Evolutionary conservation across 2,888 invertebrate genomes (phyloP), one percentile per base, ranked within the genome.

Genomic region (Phyto melanocephala): DNA sequence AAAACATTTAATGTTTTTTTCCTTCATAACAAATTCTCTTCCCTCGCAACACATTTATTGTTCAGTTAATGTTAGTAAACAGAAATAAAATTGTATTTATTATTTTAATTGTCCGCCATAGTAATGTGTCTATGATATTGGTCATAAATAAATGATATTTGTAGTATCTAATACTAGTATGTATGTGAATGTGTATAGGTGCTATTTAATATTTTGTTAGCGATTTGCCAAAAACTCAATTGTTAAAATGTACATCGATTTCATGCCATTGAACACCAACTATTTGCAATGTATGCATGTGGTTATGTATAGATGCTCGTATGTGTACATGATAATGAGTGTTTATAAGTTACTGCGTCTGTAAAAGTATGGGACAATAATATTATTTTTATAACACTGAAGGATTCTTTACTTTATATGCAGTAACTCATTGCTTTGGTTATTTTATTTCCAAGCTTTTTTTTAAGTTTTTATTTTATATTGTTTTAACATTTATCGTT

Each of bases 171-270:
- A 20, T 17, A 68, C 33, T 47, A 71, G 47, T 40, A 58, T 2
- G 11, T 37, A n/a, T n/a, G n/a, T n/a, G n/a, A n/a, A n/a, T n/a
- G n/a, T n/a, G n/a, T n/a, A n/a, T n/a, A n/a, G n/a, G n/a, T n/a
- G 60, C 47, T 62, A 52, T 60, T 72, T 72, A 60, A 62, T 72
- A 72, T 72, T 72, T 28, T 72, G 50, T 62, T 50, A 50, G 71
- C 60, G 37, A 60, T 72, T 60, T 72, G 20, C 40, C 50, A 50
- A 56, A 63, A 28, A 72, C 17, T 28, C 50, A 42, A 72, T 72
- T 40, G 52, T 24, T 47, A 40, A n/a, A n/a, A n/a, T n/a, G n/a
- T n/a, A n/a, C n/a, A n/a, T n/a, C 52, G 35, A 58, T 52, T 28
- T 7, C 28, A 24, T 52, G 24, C 24, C 52, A 24, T 52, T 52